Evolutionary conservation across 1,140 invertebrate genomes (phyloP).

Genomic region (Sycophaga agraensis): DNA sequence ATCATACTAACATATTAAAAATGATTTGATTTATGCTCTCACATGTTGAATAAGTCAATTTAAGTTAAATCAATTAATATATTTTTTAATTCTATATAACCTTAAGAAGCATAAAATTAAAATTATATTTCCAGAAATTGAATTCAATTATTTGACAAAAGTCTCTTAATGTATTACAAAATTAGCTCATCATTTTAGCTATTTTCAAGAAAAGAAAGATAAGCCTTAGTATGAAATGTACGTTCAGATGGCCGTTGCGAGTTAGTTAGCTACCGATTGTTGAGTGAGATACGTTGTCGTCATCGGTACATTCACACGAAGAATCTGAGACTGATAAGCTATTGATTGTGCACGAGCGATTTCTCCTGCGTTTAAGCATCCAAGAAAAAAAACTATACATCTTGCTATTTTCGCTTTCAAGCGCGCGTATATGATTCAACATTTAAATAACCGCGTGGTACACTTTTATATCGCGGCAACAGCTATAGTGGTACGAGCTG

Average conservation of each 20-base stretch:
- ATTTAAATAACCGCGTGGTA: background rate
- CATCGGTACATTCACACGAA: background rate
- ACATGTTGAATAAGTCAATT: too few relatives aligned
- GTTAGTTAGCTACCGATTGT: slow-evolving; percentile 18
- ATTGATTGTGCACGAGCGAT: background rate
- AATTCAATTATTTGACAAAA: too few relatives aligned
- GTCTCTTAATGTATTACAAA: too few relatives aligned
- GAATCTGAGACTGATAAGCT: background rate
- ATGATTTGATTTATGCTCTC: too few relatives aligned
- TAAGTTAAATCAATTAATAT: too few relatives aligned
- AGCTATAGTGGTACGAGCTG: background rate
- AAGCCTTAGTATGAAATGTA: slow-evolving; percentile 8
- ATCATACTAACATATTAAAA: too few relatives aligned
- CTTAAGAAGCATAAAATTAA: too few relatives aligned
- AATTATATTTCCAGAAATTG: too few relatives aligned
- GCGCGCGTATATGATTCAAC: background rate
- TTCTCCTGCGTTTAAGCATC: background rate
- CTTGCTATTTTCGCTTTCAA: background rate
- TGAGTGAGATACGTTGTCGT: background rate
- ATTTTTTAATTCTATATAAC: too few relatives aligned
- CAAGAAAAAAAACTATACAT: background rate
- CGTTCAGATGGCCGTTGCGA: background rate
- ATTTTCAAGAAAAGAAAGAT: slow-evolving; percentile 14
- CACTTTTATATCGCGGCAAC: background rate
- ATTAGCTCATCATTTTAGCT: too few relatives aligned